Base-by-base conservation (phyloP, 2,888 invertebrate species). In the Mythimna ferrago region DNA sequence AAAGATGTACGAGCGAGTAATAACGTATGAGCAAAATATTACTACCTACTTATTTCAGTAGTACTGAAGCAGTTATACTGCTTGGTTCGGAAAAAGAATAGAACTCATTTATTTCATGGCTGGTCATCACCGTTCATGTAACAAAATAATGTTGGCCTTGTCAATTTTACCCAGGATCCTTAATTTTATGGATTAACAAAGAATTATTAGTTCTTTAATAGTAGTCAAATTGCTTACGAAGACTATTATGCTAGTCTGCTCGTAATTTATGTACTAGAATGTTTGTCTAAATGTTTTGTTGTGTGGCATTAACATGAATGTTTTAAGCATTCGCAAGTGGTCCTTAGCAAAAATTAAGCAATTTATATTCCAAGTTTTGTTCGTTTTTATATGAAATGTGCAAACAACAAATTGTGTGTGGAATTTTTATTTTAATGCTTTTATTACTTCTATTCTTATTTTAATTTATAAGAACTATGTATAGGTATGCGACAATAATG, bases 281-380 rank as follows among this genome's bases (percentile, higher is more conserved):
- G 32, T 48, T 54, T 66, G 58, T 10, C n/a, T 19, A 19, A 69
- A 65, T 51, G 56, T 67, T 67, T 60, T 70, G 60, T 38, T 67
- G n/a, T 63, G 21, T 61, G 63, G 11, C 63, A 70, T 69, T 64
- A 71, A 64, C 56, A 61, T 67, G 60, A 60, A 69, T 79, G 62
- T 82, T 78, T 72, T 35, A 54, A 41, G 67, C 66, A 69, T 64
- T 66, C 57, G 38, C 57, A 65, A 82, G 72, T 62, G 68, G 69
- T 38, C 51, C 26, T 78, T 35, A 58, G 21, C 56, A 58, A 35
- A 80, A 79, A 83, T 83, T 60, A 71, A 66, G 66, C 71, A 64
- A 80, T 83, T 83, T 83, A 61, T 71, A 81, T 83, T 83, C 80
- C 61, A 26, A 64, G 72, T 78, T 72, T 78, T 69, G 58, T 82